Base-by-base conservation (phyloP, 1,140 invertebrate genomes). In the Caerostris extrusa region DNA sequence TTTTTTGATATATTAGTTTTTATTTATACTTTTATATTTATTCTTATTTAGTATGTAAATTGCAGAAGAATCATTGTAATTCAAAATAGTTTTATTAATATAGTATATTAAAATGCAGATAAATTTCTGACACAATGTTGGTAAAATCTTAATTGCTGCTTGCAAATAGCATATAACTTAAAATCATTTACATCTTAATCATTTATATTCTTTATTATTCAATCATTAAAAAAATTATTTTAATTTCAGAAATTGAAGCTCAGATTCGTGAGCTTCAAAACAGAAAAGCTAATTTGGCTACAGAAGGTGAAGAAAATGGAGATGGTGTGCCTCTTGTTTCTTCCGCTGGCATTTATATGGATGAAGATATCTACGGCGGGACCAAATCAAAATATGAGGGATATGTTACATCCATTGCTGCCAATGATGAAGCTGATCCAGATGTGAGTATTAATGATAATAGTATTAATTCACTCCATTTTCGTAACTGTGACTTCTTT, bases 361-460 rank as follows among this genome's bases (percentile, higher is more conserved):
- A 99, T 96, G 97, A 97, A 95, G 98, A 99, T 95, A 98, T 99
- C 95, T 99, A 99, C 96, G 98, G 98, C 95, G 94, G 55, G 12
- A 96, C 97, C 6, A 98, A 98, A 95, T 97, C 97, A 50, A 98
- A 98, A 96, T 99, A 98, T 96, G 98, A 98, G 95, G 98, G 98
- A 61, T 99, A 99, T 96, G 98, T 98, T 69, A 99, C 98, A 91
- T 99, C 98, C 1, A 99, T 99, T 96, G 98, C 98, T 90, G 97
- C 98, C 0, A 99, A 98, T 96, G 98, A 98, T 96, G 98, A 98
- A 96, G 97, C 97, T 64, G 95, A 95, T 60, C 94, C 91, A 77
- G 98, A 99, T 96, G 97, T 97, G 96, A 96, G 96, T 96, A 61
- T 61, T 60, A 2, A 6, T 7, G 58, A 2, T 2, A 7, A 60